Evolutionary conservation across 2,888 invertebrate species (phyloP).

Genomic region (Sipha maydis): DNA sequence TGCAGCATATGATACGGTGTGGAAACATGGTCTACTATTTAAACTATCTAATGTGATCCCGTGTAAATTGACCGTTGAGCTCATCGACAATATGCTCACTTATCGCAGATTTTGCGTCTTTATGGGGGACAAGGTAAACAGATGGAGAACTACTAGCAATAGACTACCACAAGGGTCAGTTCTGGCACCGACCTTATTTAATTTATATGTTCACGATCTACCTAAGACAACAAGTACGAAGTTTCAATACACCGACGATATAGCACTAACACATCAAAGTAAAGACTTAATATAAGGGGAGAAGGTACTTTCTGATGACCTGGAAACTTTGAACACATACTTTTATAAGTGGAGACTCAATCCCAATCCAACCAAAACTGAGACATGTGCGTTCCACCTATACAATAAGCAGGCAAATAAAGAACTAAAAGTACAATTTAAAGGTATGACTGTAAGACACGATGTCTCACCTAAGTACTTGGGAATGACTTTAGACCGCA

Average conservation of each 20-base stretch:
- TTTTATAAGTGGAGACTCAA: conserved; percentile 2
- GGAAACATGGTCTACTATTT: conserved; percentile 11
- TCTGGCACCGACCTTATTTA: not conserved
- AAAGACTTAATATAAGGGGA: not conserved
- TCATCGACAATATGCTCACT: not conserved
- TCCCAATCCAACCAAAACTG: conserved; percentile 14
- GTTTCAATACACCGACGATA: conserved; percentile 3
- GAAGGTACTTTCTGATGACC: not conserved
- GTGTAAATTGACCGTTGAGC: not conserved
- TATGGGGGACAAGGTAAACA: not conserved
- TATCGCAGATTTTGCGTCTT: conserved; percentile 7
- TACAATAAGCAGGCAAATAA: conserved; percentile 11
- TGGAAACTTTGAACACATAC: not conserved
- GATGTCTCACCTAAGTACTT: conserved; percentile 39
- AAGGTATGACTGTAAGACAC: not conserved
- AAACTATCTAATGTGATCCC: not conserved
- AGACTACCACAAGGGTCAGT: not conserved
- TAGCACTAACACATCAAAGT: not conserved
- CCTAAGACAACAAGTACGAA: not conserved
- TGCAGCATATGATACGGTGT: not conserved
- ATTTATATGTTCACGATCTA: not conserved
- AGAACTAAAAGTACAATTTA: conserved; percentile 12
- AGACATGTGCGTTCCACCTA: conserved; percentile 9
- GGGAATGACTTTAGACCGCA: conserved; percentile 63
- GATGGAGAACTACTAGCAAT: conserved; percentile 1